A percentile compares a stretch with the other conserved stretches of the same genome.
Evolutionary conservation across 1,140 invertebrate species (phyloP).

Genomic region (Zelostemma sp.): DNA sequence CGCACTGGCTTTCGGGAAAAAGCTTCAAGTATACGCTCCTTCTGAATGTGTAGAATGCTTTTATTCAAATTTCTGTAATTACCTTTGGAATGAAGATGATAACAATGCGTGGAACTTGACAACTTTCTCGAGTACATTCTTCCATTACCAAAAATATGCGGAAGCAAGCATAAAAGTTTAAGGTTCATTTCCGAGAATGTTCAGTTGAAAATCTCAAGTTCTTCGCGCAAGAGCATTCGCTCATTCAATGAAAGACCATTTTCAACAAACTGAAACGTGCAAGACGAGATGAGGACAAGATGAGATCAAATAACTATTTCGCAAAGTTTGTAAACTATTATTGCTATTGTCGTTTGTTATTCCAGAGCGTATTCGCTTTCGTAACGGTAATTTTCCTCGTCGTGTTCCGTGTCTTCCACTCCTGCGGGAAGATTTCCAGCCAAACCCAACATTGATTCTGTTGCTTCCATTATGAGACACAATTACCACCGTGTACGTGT

Average conservation of each 20-base stretch:
- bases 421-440: constrained; percentile 1
- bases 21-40: neutral
- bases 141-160: too few species aligned
- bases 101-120: constrained; percentile 1
- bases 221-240: neutral
- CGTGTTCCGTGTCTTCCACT: neutral
- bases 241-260: neutral
- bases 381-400: neutral
- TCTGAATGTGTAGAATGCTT: constrained; percentile 2
- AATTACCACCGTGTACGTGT: neutral
- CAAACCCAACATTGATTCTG: constrained; percentile 10
- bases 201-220: too few species aligned
- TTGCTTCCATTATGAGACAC: constrained; percentile 8
- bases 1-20: neutral
- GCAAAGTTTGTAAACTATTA: neutral
- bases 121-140: neutral
- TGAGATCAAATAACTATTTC: neutral
- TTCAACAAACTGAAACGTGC: neutral
- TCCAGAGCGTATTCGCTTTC: neutral
- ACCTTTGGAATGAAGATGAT: constrained; percentile 7
- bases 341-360: constrained; percentile 6
- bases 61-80: constrained; percentile 10
- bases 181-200: too few species aligned
- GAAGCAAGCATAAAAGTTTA: too few species aligned
- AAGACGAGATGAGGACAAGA: neutral